A percentile compares a stretch with the other conserved stretches of the same genome.
Evolutionary conservation across 1,140 invertebrate genomes (phyloP).

Genomic region (Drosophila nigrodunni): DNA sequence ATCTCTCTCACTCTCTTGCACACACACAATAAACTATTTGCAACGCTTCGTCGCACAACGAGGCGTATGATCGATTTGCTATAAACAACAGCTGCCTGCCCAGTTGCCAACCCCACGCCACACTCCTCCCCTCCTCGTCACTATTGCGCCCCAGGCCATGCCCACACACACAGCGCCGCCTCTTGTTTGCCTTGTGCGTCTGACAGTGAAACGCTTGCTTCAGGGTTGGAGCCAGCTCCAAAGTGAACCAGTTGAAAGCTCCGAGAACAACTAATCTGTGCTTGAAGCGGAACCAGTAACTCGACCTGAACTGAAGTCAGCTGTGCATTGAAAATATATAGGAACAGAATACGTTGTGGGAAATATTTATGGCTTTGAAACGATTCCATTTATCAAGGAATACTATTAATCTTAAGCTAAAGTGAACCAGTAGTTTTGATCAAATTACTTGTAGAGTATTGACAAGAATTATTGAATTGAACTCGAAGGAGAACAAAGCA

Average conservation of each 20-base stretch:
- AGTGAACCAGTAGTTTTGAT: too few relatives aligned
- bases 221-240: conserved; percentile 36
- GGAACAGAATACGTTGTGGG: background rate
- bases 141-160: background rate
- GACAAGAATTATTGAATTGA: too few relatives aligned
- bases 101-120: background rate
- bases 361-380: background rate
- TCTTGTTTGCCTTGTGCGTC: conserved; percentile 39
- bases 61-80: conserved; percentile 76
- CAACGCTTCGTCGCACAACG: conserved; percentile 75
- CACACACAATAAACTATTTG: conserved; percentile 55
- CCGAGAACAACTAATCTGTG: conserved; percentile 7
- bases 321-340: background rate
- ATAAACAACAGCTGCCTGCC: conserved; percentile 63
- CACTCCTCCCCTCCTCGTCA: background rate
- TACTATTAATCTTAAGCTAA: too few relatives aligned
- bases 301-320: background rate
- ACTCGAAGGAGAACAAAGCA: too few relatives aligned
- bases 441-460: too few relatives aligned
- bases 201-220: conserved; percentile 42
- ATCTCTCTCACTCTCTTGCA: conserved; percentile 18
- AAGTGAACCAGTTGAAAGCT: conserved; percentile 25
- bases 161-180: conserved; percentile 13
- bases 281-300: conserved; percentile 4
- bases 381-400: background rate